Base-by-base conservation (phyloP, 2,113 vertebrate genomes). In the Microcebus murinus region DNA sequence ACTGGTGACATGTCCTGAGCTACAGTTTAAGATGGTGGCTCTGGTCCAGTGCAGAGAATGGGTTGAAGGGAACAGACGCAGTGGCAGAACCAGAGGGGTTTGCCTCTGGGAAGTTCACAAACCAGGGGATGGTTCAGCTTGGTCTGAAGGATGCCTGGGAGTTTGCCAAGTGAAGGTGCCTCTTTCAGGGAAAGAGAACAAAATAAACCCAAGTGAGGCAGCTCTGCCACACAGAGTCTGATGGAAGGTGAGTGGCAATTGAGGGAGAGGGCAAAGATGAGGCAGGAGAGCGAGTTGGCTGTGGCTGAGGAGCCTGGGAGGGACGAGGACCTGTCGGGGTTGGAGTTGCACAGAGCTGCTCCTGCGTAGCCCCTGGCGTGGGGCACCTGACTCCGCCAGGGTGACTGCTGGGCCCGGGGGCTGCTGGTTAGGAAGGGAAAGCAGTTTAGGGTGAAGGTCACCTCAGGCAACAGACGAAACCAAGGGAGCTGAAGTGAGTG, bases 231-330 rank as follows among this genome's bases (percentile, higher is more conserved):
- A 6, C 1, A 34, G 18, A 31, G 9, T 39, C 8, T 12, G n/a
- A n/a, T 8, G 48, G 17, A 34, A 42, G 27, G 11, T 12, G 42
- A 27, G 15, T 2, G 1, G 2, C 2, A 18, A 4, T 0, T 0
- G 11, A 39, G 34, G 25, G 15, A 6, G 14, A 23, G 57, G 14
- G 20, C 34, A 20, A 52, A 39, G 71, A 34, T 25, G 29, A 55
- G 18, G 79, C 18, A 2, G 61, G 15, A 34, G 48, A 34, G 27
- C 20, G 2, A 4, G 31, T 20, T 1, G 1, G 25, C 23, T 36
- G 8, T 7, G 5, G 9, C 18, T 4, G 21, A n/a, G 67, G 0
- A 0, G 27, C 29, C 34, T 48, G 48, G 2, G 17, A 79, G 55
- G 65, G 61, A 7, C 3, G 0, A 6, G 25, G 50, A 13, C 6